Evolutionary conservation across 2,888 invertebrate species (phyloP), one percentile per base, ranked within the genome.

Genomic region (Electrophaes corylata): DNA sequence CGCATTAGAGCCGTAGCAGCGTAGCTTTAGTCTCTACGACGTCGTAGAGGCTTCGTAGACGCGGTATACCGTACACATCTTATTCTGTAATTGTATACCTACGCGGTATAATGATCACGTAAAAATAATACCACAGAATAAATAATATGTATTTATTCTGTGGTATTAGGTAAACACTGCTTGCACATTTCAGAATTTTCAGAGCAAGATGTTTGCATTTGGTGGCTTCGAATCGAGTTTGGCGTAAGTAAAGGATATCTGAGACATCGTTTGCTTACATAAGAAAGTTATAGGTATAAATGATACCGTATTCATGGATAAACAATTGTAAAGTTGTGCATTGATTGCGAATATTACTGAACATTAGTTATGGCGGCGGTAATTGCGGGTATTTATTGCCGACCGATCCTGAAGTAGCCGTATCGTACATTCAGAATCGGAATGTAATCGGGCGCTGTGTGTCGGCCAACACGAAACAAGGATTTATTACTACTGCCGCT

Each of bases 391-490:
- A 72, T 73, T 72, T 73, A 73, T 76, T 64, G 71, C 64, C 47
- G 50, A 39, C 43, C 58, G 53, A 66, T 64, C 61, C 64, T 62
- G 43, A 68, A 65, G 71, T 67, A 58, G 68, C 64, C 54, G 59
- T 65, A 67, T 69, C 70, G 63, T 62, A 62, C 63, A 59, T 56
- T 66, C 51, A 57, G 67, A 75, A 80, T 75, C 74, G 71, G 75
- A 74, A 75, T 77, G 78, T 74, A 78, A 78, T 76, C 77, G 71
- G 64, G 70, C 71, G 68, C 63, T 69, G 72, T 68, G 75, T 61
- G 62, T 61, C 62, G 62, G 62, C 64, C 70, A 68, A 72, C 72
- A 72, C 73, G 72, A 71, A 70, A 69, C 73, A 69, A 75, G 69
- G 71, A 80, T 80, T 81, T 81, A 81, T 71, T 76, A 72, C 68